Conservation (phyloP, 2,888 invertebrate species). For the Polymixis flavicincta region DNA sequence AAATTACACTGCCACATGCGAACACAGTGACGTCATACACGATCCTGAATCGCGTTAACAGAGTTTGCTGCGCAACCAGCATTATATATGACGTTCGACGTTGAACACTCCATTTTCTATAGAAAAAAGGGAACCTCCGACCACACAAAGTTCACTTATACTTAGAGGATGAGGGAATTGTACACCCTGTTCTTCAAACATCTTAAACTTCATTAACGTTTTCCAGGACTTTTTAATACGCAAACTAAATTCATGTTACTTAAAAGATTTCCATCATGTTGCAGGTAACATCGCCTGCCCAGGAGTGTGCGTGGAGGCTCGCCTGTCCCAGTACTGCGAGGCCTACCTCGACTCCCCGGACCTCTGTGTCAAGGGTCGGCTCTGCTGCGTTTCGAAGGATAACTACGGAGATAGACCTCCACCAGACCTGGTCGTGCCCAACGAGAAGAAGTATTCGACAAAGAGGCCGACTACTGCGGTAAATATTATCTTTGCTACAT, state of each 20-base stretch:
- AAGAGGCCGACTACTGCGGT: conserved; percentile 84
- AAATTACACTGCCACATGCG: too few relatives aligned
- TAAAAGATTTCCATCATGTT: conserved; percentile 45
- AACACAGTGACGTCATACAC: too few relatives aligned
- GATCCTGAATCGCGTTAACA: too few relatives aligned
- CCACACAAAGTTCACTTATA: too few relatives aligned
- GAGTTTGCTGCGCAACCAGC: too few relatives aligned
- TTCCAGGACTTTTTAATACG: too few relatives aligned
- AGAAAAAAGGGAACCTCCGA: too few relatives aligned
- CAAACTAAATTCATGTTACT: background rate
- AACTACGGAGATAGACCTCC: conserved; percentile 93
- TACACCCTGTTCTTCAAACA: too few relatives aligned
- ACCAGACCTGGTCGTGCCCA: conserved; percentile 93
- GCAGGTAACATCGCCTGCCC: conserved; percentile 92
- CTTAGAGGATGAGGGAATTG: too few relatives aligned
- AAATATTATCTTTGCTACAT: conserved; percentile 42
- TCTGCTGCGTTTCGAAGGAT: conserved; percentile 96
- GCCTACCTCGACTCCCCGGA: conserved; percentile 94
- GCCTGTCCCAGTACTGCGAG: conserved; percentile 96
- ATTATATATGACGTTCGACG: too few relatives aligned
- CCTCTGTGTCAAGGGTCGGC: conserved; percentile 93
- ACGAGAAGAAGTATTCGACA: conserved; percentile 85
- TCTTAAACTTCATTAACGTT: too few relatives aligned
- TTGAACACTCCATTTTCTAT: too few relatives aligned
- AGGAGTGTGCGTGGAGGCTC: conserved; percentile 95